phyloP scores from a whole-genome alignment of 2,797 vertebrate species.

The Phataginus tricuspis region DNA sequence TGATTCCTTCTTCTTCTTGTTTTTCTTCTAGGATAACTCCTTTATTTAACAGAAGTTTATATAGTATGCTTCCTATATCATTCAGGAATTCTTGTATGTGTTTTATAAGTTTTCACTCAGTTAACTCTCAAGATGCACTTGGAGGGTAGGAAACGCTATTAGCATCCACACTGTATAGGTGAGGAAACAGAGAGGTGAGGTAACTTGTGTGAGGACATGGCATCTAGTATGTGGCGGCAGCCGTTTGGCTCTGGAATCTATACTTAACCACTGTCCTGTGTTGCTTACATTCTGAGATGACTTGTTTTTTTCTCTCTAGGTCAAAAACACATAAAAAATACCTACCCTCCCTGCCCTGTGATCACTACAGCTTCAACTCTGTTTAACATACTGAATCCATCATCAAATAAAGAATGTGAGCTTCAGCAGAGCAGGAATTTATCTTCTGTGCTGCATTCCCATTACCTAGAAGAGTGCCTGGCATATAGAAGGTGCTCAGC shows the following conservation, averaged over 20 bases:
- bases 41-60: neutral
- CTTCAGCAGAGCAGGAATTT: neutral
- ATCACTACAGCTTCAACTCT: neutral
- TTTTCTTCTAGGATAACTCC: neutral
- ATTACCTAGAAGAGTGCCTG: neutral
- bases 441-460: neutral
- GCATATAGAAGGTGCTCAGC: neutral
- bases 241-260: neutral
- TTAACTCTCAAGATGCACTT: neutral
- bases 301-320: neutral
- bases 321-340: neutral
- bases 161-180: neutral
- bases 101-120: neutral
- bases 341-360: neutral
- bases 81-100: neutral
- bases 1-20: neutral
- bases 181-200: neutral
- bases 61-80: neutral
- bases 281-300: neutral
- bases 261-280: neutral
- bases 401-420: neutral
- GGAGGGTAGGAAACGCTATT: neutral
- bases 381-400: neutral
- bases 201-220: neutral
- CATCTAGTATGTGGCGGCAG: accelerated